A percentile compares a stretch with the other conserved stretches of the same genome.
phyloP scores from a whole-genome alignment of 1,140 invertebrate species.

The Drosophila obscura region DNA sequence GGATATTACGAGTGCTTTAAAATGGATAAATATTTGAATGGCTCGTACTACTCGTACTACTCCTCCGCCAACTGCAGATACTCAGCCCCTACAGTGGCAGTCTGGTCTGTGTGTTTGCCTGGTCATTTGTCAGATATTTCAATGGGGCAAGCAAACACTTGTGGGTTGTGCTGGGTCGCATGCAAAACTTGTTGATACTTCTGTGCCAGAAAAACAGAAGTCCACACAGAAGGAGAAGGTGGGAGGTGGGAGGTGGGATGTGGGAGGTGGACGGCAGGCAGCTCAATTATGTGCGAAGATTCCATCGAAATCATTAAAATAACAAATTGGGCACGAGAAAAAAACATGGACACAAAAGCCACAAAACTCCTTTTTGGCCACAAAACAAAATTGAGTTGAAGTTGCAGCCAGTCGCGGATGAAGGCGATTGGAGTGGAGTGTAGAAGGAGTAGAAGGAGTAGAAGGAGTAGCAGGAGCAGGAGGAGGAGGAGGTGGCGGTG shows the following conservation, averaged over 20 bases:
- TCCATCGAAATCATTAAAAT: conserved; percentile 82
- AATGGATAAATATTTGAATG: conserved; percentile 45
- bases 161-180: too few relatives aligned
- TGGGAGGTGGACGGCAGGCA: neutral
- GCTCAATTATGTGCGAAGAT: conserved; percentile 66
- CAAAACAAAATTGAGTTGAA: conserved; percentile 45
- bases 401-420: conserved; percentile 7
- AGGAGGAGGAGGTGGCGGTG: too few relatives aligned
- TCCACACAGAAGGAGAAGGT: conserved; percentile 25
- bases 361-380: conserved; percentile 47
- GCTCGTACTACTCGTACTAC: neutral
- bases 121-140: conserved; percentile 69
- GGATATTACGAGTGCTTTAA: conserved; percentile 67
- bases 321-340: conserved; percentile 79
- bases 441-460: too few relatives aligned
- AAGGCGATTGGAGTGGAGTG: neutral
- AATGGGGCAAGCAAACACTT: conserved; percentile 15
- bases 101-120: conserved; percentile 57
- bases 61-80: conserved; percentile 9
- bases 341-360: conserved; percentile 63
- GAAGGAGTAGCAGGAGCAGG: too few relatives aligned
- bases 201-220: conserved; percentile 46
- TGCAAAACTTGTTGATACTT: neutral
- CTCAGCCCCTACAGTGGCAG: conserved; percentile 6
- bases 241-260: too few relatives aligned